Percentiles rank a stretch among this genome's conserved stretches.
These are phyloP conservation scores for Recurvirostra avosetta DNA, from an alignment of 2,113 vertebrate genomes.

Conservation along the genomic window DNA sequence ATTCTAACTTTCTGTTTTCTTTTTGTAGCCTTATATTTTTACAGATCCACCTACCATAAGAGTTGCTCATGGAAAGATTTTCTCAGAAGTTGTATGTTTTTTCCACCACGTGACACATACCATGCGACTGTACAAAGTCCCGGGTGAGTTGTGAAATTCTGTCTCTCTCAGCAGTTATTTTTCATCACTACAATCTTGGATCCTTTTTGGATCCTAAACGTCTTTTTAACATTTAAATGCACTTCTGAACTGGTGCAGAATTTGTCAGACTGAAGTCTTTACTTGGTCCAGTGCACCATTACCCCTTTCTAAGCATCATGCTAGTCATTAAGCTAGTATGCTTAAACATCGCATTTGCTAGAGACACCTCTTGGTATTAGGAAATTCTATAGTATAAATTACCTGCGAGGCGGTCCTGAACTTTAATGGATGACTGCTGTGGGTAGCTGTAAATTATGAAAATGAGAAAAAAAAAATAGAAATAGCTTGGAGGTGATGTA, in stretches of 20 bases:
- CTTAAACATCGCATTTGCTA: background rate
- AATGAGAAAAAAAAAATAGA: background rate
- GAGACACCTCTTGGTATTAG: background rate
- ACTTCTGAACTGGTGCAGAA: background rate
- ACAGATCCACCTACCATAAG: conserved; percentile 76
- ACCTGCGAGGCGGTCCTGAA: background rate
- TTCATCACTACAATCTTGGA: background rate
- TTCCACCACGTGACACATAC: conserved; percentile 85
- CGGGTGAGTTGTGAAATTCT: conserved; percentile 69
- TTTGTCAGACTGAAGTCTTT: background rate
- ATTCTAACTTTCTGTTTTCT: background rate
- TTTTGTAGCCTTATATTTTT: conserved; percentile 77
- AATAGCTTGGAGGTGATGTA: background rate
- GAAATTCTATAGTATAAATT: background rate
- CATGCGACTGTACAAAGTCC: conserved; percentile 79
- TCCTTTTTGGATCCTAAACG: background rate
- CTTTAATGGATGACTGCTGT: background rate
- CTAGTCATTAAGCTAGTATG: background rate
- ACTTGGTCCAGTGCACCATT: too few relatives aligned
- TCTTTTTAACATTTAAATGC: background rate
- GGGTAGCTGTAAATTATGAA: background rate
- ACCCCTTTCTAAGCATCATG: background rate
- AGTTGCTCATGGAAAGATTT: conserved; percentile 83
- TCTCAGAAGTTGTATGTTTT: conserved; percentile 86
- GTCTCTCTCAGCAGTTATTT: background rate